Conservation (phyloP, 2,888 invertebrate species). For the Brenthis ino region DNA sequence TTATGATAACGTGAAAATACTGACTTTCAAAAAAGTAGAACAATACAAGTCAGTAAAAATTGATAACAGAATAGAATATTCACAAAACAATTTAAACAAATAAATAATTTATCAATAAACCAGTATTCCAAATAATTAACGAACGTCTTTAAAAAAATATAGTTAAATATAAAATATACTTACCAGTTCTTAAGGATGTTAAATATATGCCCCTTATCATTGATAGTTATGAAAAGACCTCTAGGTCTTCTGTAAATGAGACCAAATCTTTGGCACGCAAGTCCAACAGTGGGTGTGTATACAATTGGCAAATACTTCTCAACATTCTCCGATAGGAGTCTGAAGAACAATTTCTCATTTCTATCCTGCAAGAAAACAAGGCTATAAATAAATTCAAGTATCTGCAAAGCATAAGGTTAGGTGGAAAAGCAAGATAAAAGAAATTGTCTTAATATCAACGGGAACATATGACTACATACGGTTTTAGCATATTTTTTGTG, state of each 20-base stretch:
- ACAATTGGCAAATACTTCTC: conserved; percentile 98
- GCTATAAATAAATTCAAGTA: conserved; percentile 35
- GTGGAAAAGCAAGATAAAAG: no score
- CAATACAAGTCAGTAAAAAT: no score
- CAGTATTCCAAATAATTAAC: no score
- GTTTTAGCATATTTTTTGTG: no score
- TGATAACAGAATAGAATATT: no score
- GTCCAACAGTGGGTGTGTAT: conserved; percentile 98
- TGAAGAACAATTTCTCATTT: conserved; percentile 98
- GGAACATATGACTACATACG: no score
- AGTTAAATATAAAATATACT: conserved; percentile 50
- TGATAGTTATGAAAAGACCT: conserved; percentile 97
- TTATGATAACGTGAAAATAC: no score
- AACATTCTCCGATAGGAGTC: conserved; percentile 94
- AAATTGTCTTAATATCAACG: no score
- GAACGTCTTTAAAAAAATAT: background rate
- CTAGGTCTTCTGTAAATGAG: conserved; percentile 96
- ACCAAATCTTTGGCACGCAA: conserved; percentile 98
- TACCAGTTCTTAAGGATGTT: conserved; percentile 96
- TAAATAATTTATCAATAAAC: no score
- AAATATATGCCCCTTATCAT: conserved; percentile 95
- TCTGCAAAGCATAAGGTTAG: conserved; percentile 15
- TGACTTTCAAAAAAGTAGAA: no score
- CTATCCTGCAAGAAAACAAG: conserved; percentile 86
- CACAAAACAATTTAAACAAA: no score